Percentiles rank a stretch among this genome's conserved stretches.
These are phyloP conservation scores for Chloroclystis v-ata DNA, from an alignment of 2,888 invertebrate species.

Conservation along the genomic window DNA sequence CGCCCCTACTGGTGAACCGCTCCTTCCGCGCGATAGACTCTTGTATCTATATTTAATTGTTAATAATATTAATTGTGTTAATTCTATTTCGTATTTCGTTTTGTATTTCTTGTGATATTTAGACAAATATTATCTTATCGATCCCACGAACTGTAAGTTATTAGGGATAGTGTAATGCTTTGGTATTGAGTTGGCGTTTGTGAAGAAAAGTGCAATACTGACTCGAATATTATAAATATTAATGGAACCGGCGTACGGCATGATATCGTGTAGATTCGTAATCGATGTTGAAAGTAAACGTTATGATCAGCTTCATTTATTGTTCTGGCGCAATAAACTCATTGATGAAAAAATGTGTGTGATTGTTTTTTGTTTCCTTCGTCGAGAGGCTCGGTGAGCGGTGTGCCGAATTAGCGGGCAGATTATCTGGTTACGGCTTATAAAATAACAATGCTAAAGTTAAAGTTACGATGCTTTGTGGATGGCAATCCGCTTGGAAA, in stretches of 20 bases:
- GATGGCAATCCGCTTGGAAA: conserved; percentile 45
- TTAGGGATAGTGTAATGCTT: conserved; percentile 64
- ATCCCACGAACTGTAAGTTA: conserved; percentile 77
- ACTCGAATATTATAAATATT: conserved; percentile 70
- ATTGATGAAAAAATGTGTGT: conserved; percentile 65
- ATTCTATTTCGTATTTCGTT: conserved; percentile 76
- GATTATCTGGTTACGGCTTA: conserved; percentile 46
- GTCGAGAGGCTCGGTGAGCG: conserved; percentile 37
- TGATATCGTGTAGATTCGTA: conserved; percentile 73
- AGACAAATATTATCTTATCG: conserved; percentile 73
- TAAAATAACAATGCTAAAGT: conserved; percentile 38
- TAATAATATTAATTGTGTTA: conserved; percentile 76
- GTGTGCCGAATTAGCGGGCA: conserved; percentile 43
- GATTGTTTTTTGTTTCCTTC: conserved; percentile 65
- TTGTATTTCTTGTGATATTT: conserved; percentile 79
- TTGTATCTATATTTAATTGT: conserved; percentile 68
- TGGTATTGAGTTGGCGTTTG: conserved; percentile 59
- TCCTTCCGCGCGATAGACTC: conserved; percentile 53
- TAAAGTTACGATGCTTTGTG: conserved; percentile 35
- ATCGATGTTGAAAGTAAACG: conserved; percentile 79
- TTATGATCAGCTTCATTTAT: conserved; percentile 78
- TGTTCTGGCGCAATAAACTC: conserved; percentile 77
- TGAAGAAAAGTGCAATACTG: conserved; percentile 73
- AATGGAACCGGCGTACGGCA: conserved; percentile 63
- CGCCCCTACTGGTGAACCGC: conserved; percentile 67